phyloP scores from a whole-genome alignment of 2,888 invertebrate genomes.

The Subacronicta megacephala region DNA sequence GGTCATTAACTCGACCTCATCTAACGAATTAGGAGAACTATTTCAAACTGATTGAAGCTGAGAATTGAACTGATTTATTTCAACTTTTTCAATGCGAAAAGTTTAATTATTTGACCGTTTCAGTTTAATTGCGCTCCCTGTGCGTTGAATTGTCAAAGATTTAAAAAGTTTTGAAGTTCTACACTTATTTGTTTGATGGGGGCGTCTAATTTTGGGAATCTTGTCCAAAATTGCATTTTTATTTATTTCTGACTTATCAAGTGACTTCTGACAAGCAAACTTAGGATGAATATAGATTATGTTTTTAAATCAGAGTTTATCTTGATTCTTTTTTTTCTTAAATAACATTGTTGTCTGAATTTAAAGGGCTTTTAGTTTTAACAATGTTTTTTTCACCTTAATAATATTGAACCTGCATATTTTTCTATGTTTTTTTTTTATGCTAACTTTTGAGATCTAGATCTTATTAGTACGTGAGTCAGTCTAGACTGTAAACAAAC shows the following conservation, averaged over 20 bases:
- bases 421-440: too few relatives aligned
- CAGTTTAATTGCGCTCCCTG: slow-evolving; percentile 27
- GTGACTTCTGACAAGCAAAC: too few relatives aligned
- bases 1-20: slow-evolving; percentile 32
- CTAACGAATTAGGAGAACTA: slow-evolving; percentile 57
- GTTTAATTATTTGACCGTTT: slow-evolving; percentile 39
- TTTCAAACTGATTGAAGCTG: slow-evolving; percentile 40
- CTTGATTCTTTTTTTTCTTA: too few relatives aligned
- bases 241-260: too few relatives aligned
- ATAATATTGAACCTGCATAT: too few relatives aligned
- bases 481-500: neutral
- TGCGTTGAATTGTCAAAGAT: slow-evolving; percentile 15
- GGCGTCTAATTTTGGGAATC: slow-evolving; percentile 2
- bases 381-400: too few relatives aligned
- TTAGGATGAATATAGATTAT: too few relatives aligned
- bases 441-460: too few relatives aligned
- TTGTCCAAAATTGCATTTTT: neutral
- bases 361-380: too few relatives aligned
- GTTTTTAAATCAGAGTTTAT: too few relatives aligned
- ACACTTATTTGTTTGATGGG: neutral
- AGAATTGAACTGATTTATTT: slow-evolving; percentile 41
- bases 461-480: too few relatives aligned
- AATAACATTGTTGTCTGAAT: too few relatives aligned
- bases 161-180: slow-evolving; percentile 2
- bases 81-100: slow-evolving; percentile 43